Conservation (phyloP, 2,888 invertebrate genomes). For the Linnaemya tessellans region DNA sequence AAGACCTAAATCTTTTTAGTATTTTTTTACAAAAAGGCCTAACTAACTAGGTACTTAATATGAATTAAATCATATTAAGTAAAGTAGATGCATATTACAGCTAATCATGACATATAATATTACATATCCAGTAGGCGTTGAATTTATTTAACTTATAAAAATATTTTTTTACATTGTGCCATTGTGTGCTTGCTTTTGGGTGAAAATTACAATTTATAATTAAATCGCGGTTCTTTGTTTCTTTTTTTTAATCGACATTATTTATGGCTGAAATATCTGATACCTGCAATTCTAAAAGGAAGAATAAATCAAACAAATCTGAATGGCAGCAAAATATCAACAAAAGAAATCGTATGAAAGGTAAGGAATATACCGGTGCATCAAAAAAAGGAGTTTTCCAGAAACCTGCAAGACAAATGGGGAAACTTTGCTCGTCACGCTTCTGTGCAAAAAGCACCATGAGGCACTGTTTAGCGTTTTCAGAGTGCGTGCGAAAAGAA, state of each 20-base stretch:
- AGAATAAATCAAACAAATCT: background rate
- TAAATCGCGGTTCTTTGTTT: background rate
- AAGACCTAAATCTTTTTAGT: too few species aligned
- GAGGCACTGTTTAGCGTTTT: background rate
- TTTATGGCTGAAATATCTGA: background rate
- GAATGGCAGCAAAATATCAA: too few species aligned
- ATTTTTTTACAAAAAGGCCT: background rate
- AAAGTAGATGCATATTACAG: too few species aligned
- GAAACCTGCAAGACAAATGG: slow-evolving; percentile 17
- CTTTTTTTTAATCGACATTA: background rate
- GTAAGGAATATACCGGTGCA: slow-evolving; percentile 4
- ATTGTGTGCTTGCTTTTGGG: slow-evolving; percentile 12
- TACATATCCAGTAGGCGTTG: too few species aligned
- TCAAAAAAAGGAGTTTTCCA: slow-evolving; percentile 10
- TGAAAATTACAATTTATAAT: background rate
- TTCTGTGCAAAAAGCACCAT: background rate
- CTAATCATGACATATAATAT: too few species aligned
- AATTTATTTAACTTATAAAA: too few species aligned
- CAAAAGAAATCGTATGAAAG: slow-evolving; percentile 20
- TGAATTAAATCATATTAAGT: too few species aligned
- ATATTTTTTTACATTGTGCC: too few species aligned
- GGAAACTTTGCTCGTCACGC: too few species aligned
- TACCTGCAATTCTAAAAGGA: background rate
- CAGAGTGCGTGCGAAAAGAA: background rate
- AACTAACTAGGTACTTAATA: too few species aligned